Conservation (phyloP, 2,888 invertebrate genomes). For the Drosophila koepferae region DNA sequence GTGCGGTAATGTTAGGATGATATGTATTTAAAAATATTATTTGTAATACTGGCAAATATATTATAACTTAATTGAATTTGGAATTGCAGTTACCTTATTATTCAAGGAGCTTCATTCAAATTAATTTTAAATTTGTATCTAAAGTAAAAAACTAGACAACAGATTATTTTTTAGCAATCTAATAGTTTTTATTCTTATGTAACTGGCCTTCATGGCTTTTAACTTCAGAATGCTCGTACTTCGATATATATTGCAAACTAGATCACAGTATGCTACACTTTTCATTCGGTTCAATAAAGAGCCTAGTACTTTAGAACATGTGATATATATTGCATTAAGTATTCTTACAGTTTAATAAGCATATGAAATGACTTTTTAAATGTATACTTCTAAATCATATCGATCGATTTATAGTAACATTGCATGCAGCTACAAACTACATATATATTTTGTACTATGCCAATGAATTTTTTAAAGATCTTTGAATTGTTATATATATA, state of each 20-base stretch:
- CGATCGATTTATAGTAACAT: not conserved
- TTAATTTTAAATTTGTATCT: conserved; percentile 1
- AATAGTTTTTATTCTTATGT: not conserved
- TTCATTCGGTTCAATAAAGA: conserved; percentile 19
- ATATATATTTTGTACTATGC: not conserved
- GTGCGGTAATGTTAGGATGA: conserved; percentile 6
- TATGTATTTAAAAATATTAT: conserved; percentile 2
- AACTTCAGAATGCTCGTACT: not conserved
- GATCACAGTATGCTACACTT: not conserved
- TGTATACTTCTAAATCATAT: not conserved
- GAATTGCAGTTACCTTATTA: conserved; percentile 1
- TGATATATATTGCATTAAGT: conserved; percentile 55
- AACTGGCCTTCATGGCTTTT: not conserved
- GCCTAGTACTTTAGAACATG: conserved; percentile 49
- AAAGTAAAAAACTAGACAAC: not conserved
- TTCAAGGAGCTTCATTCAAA: not conserved
- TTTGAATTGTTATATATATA: not conserved
- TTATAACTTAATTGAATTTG: not conserved
- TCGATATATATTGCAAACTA: not conserved
- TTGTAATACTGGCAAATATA: not conserved
- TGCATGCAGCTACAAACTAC: not conserved
- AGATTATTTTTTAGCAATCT: not conserved
- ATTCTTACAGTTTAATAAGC: conserved; percentile 23
- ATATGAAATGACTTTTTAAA: conserved; percentile 2
- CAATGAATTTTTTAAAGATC: conserved; percentile 1